phyloP scores from a whole-genome alignment of 2,113 vertebrate genomes.

The Hepsetus odoe region DNA sequence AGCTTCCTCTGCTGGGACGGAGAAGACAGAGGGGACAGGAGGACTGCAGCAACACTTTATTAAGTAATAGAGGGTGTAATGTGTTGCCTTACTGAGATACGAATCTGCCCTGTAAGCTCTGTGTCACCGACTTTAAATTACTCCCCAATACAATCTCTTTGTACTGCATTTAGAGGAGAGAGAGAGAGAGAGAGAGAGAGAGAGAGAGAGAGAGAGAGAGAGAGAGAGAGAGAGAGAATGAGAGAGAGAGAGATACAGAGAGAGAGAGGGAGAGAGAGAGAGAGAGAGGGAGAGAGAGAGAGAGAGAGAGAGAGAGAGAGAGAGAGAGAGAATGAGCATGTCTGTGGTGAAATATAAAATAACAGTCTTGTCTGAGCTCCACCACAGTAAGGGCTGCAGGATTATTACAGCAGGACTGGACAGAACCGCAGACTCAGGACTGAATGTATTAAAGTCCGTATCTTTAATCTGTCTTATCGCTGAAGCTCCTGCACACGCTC shows the following conservation, averaged over 20 bases:
- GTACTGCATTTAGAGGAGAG: constrained; percentile 32
- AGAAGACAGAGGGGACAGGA: background rate
- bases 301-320: background rate
- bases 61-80: constrained; percentile 48
- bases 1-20: background rate
- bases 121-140: constrained; percentile 49
- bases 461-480: background rate
- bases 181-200: background rate
- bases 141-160: constrained; percentile 44
- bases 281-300: background rate
- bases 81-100: constrained; percentile 12
- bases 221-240: background rate
- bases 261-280: background rate
- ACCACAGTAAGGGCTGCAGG: too few relatives aligned
- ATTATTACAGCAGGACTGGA: too few relatives aligned
- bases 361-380: background rate
- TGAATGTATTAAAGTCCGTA: background rate
- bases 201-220: background rate
- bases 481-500: background rate
- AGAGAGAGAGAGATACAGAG: background rate
- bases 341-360: background rate
- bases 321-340: background rate
- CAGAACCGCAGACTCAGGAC: background rate
- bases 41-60: constrained; percentile 23
- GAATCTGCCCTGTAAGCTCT: constrained; percentile 36